Conservation (phyloP, 2,888 invertebrate species). For the Leptopilina syphax region DNA sequence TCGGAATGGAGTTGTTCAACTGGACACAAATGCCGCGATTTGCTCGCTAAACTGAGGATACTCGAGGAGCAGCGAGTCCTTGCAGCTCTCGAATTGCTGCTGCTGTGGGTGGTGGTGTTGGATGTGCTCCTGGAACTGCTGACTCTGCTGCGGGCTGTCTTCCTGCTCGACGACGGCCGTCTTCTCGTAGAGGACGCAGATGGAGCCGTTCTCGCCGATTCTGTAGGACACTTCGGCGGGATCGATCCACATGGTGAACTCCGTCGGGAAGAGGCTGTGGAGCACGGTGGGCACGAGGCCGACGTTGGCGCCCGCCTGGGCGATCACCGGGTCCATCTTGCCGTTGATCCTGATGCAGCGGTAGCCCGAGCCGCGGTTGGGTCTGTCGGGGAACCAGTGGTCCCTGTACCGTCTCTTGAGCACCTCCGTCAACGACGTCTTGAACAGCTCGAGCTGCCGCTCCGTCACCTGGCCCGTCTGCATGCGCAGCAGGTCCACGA, state of each 20-base stretch:
- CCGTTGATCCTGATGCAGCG: constrained; percentile 85
- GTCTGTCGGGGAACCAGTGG: constrained; percentile 87
- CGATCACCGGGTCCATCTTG: constrained; percentile 84
- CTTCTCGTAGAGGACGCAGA: constrained; percentile 79
- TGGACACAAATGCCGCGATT: constrained; percentile 74
- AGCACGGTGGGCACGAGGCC: constrained; percentile 81
- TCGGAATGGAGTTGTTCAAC: constrained; percentile 65
- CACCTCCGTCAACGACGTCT: constrained; percentile 76
- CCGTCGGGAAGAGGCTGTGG: constrained; percentile 81
- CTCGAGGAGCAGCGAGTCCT: constrained; percentile 72
- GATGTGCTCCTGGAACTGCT: constrained; percentile 51
- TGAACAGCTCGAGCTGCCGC: constrained; percentile 77
- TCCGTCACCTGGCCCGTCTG: constrained; percentile 73
- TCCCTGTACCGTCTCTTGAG: constrained; percentile 79
- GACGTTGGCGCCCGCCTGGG: constrained; percentile 82
- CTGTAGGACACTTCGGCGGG: constrained; percentile 85
- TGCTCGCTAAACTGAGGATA: constrained; percentile 75
- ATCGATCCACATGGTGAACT: constrained; percentile 88
- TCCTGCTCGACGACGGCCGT: constrained; percentile 68
- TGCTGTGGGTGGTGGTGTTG: constrained; percentile 62
- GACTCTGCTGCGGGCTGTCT: constrained; percentile 57
- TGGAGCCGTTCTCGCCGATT: constrained; percentile 82
- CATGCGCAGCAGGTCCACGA: constrained; percentile 77
- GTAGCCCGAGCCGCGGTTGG: constrained; percentile 85
- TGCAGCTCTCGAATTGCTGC: constrained; percentile 74